Percentiles rank a stretch among this genome's conserved stretches.
Conservation (phyloP, 2,113 vertebrate genomes). For the Riparia riparia region DNA sequence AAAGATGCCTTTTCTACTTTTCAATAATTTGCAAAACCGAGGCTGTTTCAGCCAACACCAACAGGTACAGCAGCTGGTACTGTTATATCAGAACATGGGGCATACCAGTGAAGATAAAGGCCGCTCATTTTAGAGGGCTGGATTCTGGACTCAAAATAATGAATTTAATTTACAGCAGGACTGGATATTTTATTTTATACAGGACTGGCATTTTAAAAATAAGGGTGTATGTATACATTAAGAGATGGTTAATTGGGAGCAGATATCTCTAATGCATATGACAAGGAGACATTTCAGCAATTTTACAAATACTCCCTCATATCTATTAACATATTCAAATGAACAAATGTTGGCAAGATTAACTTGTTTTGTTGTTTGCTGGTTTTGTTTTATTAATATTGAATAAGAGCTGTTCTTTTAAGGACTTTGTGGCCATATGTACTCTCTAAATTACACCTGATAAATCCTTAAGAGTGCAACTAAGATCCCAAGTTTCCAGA, state of each 20-base stretch:
- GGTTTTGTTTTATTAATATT: not conserved
- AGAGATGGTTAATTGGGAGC: not conserved
- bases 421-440: not conserved
- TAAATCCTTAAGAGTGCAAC: not conserved
- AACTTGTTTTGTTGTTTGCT: not conserved
- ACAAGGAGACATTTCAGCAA: not conserved
- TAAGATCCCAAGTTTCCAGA: not conserved
- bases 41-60: not conserved
- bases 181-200: not conserved
- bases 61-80: not conserved
- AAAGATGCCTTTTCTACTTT: not conserved
- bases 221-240: not conserved
- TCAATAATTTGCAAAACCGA: not conserved
- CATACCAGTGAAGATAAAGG: not conserved
- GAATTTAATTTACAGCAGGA: not conserved
- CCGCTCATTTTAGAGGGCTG: not conserved
- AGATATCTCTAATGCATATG: not conserved
- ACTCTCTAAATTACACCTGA: not conserved
- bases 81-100: not conserved
- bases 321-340: not conserved
- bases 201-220: not conserved
- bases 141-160: not conserved
- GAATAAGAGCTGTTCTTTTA: not conserved
- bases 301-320: not conserved
- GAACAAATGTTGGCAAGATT: not conserved